Evolutionary conservation across 2,888 invertebrate species (phyloP), one percentile per base, ranked within the genome.

Genomic region (Drosophila nigricruria): DNA sequence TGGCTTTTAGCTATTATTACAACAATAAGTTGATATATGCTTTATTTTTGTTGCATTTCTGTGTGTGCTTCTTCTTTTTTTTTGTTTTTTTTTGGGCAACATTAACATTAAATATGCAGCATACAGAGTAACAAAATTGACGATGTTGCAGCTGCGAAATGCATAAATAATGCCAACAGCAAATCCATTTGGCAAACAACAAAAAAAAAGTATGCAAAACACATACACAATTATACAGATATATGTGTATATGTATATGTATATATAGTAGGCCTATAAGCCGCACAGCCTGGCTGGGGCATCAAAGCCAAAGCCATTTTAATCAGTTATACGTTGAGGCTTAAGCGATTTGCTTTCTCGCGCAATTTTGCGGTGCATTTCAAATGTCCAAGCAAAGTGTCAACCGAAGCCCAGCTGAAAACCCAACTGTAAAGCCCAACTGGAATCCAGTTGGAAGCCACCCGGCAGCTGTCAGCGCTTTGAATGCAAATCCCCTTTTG

Each of bases 401-500:
- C 81, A 73, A 59, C 67, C 54, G 34, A 14, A 34, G 16, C 42
- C 38, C 57, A 32, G 16, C 20, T 18, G 27, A 9, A 20, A 42
- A 5, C 32, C 25, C 43, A 58, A n/a, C 43, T 42, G 56, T n/a
- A 6, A 34, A 43, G 5, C 38, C 25, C 43, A 57, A n/a, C 62
- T 38, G 53, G 53, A 53, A 38, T 25, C 53, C 53, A 38, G 25
- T 25, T 10, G 42, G 57, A 54, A 64, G 58, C 72, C 53, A 63
- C 61, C 52, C 20, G 63, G 27, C 61, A 36, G 52, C 52, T 70
- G 68, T 64, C 72, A 53, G 61, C 66, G 56, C 81, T 79, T 65
- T 59, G 52, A 62, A 79, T 88, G 86, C 86, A 88, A 85, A 85
- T 85, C 85, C 88, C 88, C 69, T 79, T 85, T 88, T 88, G 86